A percentile compares a stretch with the other conserved stretches of the same genome.
Conservation (phyloP, 2,888 invertebrate genomes). For the Calephelis perditalis region DNA sequence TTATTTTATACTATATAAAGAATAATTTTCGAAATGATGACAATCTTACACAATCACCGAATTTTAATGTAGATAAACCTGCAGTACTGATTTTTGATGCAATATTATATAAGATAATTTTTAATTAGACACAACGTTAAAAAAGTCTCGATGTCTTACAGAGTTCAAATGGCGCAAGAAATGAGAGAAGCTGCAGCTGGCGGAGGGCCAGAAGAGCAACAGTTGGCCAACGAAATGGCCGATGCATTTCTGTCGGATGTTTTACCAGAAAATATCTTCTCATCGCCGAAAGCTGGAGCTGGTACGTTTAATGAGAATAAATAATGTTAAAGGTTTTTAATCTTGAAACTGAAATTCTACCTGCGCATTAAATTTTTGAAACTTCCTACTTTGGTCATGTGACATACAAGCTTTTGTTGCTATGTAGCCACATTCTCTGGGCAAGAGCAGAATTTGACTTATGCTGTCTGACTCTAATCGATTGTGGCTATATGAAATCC, state of each 20-base stretch:
- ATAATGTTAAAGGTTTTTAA: too few species aligned
- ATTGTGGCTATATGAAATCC: slow-evolving; percentile 66
- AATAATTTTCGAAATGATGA: slow-evolving; percentile 49
- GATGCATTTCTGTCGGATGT: slow-evolving; percentile 97
- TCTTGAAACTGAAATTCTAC: too few species aligned
- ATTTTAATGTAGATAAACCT: slow-evolving; percentile 63
- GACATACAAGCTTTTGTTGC: too few species aligned
- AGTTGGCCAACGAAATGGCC: slow-evolving; percentile 97
- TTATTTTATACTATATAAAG: background rate
- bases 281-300: slow-evolving; percentile 96
- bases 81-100: slow-evolving; percentile 57
- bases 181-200: slow-evolving; percentile 95
- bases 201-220: slow-evolving; percentile 93
- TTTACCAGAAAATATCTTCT: slow-evolving; percentile 94
- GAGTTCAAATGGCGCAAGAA: slow-evolving; percentile 98
- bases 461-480: slow-evolving; percentile 70
- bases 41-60: slow-evolving; percentile 51
- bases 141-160: slow-evolving; percentile 33
- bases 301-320: slow-evolving; percentile 39
- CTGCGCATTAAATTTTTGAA: too few species aligned
- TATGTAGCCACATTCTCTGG: slow-evolving; percentile 68
- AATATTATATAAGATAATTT: too few species aligned
- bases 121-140: background rate
- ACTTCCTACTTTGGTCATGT: too few species aligned
- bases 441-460: slow-evolving; percentile 63